These are phyloP conservation scores for Napeogenes inachia DNA, from an alignment of 2,888 invertebrate species.

Conservation along the genomic window DNA sequence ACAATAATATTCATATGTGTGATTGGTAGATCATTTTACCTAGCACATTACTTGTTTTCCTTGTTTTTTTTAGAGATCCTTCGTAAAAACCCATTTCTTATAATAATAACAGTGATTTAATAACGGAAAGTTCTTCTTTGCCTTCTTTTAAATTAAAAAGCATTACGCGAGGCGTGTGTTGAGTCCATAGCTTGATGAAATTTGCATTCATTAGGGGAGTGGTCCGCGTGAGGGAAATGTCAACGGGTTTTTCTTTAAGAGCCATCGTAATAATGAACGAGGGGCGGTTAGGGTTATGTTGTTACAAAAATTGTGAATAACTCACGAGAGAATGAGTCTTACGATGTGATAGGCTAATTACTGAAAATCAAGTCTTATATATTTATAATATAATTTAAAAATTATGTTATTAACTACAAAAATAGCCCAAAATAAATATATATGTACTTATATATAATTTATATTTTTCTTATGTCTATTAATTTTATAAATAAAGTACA, in stretches of 20 bases:
- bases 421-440: not conserved
- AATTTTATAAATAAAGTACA: no score
- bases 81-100: slow-evolving; percentile 11
- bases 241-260: slow-evolving; percentile 48
- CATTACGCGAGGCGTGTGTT: slow-evolving; percentile 53
- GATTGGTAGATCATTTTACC: no score
- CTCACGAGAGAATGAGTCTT: slow-evolving; percentile 12
- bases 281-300: slow-evolving; percentile 22
- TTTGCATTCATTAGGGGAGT: slow-evolving; percentile 69
- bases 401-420: not conserved
- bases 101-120: slow-evolving; percentile 24
- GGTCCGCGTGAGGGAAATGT: slow-evolving; percentile 44
- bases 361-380: not conserved
- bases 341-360: slow-evolving; percentile 10
- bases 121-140: slow-evolving; percentile 30
- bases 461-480: no score
- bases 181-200: slow-evolving; percentile 53
- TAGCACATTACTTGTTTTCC: no score
- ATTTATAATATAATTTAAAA: not conserved
- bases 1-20: no score
- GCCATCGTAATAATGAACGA: slow-evolving; percentile 37
- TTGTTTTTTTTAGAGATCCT: no score
- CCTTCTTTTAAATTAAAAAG: slow-evolving; percentile 47
- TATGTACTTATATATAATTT: no score
- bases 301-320: slow-evolving; percentile 3